Conservation (phyloP, 2,797 vertebrate genomes). For the Otolemur crassicaudatus region DNA sequence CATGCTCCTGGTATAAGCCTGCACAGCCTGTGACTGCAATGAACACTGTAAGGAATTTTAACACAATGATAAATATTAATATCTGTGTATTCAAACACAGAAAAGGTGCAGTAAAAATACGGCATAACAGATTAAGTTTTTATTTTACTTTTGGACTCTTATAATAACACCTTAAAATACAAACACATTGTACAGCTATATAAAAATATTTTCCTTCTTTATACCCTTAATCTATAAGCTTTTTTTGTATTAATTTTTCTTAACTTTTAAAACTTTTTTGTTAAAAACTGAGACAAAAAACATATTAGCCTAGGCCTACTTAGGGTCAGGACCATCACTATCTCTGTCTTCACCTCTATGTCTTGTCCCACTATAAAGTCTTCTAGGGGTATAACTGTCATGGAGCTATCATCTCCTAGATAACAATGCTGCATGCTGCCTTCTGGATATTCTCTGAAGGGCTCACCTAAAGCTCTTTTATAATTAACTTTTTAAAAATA, state of each 20-base stretch:
- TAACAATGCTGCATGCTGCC: background rate
- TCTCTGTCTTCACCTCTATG: background rate
- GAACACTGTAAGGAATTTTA: background rate
- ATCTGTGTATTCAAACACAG: background rate
- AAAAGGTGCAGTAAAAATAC: background rate
- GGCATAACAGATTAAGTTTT: background rate
- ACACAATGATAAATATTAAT: background rate
- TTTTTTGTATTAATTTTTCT: background rate
- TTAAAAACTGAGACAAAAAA: background rate
- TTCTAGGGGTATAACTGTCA: background rate
- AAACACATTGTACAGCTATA: background rate
- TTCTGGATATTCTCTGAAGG: background rate
- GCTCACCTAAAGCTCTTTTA: background rate
- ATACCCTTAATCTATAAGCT: background rate
- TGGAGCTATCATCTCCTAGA: background rate
- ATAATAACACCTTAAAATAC: background rate
- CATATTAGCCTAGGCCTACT: background rate
- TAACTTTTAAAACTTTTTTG: background rate
- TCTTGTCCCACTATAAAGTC: background rate
- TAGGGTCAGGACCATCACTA: background rate
- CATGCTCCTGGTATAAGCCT: background rate
- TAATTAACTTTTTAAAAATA: background rate
- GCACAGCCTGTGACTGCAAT: background rate
- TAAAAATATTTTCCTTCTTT: background rate
- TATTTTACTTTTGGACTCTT: background rate